These are phyloP conservation scores for Bimastos eiseni DNA, from an alignment of 2,888 invertebrate genomes.

Conservation along the genomic window DNA sequence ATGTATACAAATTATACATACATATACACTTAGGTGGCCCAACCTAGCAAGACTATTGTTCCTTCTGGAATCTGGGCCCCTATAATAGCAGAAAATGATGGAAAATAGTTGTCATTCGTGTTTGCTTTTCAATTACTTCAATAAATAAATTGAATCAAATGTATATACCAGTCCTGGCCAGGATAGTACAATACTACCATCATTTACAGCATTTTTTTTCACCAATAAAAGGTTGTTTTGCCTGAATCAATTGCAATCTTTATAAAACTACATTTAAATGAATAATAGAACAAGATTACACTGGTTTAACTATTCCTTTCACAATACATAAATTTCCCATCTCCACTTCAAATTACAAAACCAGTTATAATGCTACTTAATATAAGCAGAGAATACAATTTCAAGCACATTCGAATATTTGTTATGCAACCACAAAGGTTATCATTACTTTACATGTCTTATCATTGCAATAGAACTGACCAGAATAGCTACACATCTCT, in stretches of 20 bases:
- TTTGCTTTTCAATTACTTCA: no score
- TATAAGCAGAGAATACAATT: background rate
- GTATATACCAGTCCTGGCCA: background rate
- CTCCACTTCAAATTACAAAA: background rate
- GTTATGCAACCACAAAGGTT: background rate
- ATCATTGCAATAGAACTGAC: background rate
- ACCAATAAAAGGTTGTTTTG: background rate
- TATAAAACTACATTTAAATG: background rate
- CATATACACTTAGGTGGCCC: no score
- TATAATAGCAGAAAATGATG: no score
- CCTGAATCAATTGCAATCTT: background rate
- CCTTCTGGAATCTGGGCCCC: no score
- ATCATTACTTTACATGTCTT: background rate
- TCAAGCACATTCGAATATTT: background rate
- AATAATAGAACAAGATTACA: background rate
- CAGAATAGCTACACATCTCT: background rate
- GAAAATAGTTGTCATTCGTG: no score
- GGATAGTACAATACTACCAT: background rate
- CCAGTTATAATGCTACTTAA: background rate
- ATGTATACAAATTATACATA: no score
- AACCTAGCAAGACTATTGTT: no score
- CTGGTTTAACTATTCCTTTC: background rate
- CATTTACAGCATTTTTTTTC: background rate
- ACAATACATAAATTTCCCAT: background rate
- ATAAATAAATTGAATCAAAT: no score